These are phyloP conservation scores for Apeltes quadracus DNA, from an alignment of 2,113 vertebrate genomes.

Conservation along the genomic window DNA sequence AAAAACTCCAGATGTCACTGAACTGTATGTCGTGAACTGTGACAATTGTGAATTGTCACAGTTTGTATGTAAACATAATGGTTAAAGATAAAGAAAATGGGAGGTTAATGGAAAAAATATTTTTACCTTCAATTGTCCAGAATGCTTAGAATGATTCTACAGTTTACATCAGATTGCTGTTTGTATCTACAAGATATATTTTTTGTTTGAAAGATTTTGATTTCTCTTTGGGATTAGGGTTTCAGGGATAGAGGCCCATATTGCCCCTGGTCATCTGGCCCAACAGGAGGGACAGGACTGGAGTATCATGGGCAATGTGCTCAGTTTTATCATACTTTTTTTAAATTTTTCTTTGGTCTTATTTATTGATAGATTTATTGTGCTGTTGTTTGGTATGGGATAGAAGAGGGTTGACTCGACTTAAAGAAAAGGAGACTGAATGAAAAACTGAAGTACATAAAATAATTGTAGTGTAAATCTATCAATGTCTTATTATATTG, in stretches of 20 bases:
- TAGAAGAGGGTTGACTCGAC: conserved; percentile 71
- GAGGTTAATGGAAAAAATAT: conserved; percentile 47
- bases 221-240: conserved; percentile 45
- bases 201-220: conserved; percentile 57
- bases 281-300: conserved; percentile 79
- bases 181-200: conserved; percentile 70
- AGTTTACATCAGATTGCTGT: conserved; percentile 73
- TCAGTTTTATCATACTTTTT: conserved; percentile 29
- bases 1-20: conserved; percentile 74
- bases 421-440: conserved; percentile 74
- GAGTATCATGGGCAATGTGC: conserved; percentile 73
- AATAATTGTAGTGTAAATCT: conserved; percentile 86
- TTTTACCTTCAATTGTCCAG: conserved; percentile 69
- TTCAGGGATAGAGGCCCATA: conserved; percentile 44
- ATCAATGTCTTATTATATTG: conserved; percentile 87
- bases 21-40: too few relatives aligned
- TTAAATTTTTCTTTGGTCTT: conserved; percentile 52
- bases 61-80: conserved; percentile 71
- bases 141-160: conserved; percentile 69
- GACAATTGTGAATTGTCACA: too few relatives aligned
- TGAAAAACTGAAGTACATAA: conserved; percentile 81
- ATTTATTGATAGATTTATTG: conserved; percentile 75
- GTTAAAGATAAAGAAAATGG: conserved; percentile 56
- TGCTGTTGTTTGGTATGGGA: conserved; percentile 74
- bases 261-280: conserved; percentile 74